Percentiles rank a stretch among this genome's conserved stretches.
Evolutionary conservation across 1,140 invertebrate genomes (phyloP).

Genomic region (Musca domestica): DNA sequence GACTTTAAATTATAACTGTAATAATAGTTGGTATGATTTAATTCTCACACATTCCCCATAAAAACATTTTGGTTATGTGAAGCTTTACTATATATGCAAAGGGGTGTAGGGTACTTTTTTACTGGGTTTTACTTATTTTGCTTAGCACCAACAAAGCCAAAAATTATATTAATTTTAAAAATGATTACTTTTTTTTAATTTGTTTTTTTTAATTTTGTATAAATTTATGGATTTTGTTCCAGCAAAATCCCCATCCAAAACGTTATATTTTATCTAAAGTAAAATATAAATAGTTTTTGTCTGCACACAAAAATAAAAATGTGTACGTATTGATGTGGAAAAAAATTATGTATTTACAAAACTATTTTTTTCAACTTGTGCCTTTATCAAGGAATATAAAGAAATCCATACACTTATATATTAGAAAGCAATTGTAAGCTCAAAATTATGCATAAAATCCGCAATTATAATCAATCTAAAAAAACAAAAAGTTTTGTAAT

Average conservation of each 20-base stretch:
- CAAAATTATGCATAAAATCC: not conserved
- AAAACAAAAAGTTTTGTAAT: not conserved
- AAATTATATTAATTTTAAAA: too few relatives aligned
- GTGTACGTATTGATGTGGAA: not conserved
- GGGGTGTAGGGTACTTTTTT: too few relatives aligned
- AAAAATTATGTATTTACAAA: conserved; percentile 9
- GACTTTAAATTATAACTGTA: too few relatives aligned
- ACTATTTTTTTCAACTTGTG: conserved; percentile 17
- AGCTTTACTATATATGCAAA: too few relatives aligned
- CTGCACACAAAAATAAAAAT: not conserved
- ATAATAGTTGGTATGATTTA: too few relatives aligned
- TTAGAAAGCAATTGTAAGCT: not conserved
- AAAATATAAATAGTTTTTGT: conserved; percentile 13
- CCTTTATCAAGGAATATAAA: not conserved
- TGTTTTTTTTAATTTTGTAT: too few relatives aligned
- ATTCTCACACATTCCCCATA: too few relatives aligned
- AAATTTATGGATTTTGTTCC: too few relatives aligned
- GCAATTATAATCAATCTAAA: not conserved
- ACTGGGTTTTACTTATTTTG: too few relatives aligned
- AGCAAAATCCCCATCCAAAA: not conserved
- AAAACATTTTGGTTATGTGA: too few relatives aligned
- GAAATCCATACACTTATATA: not conserved
- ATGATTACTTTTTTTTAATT: conserved; percentile 9
- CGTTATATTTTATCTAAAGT: conserved; percentile 20
- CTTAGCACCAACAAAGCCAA: too few relatives aligned